Base-by-base conservation (phyloP, 2,888 invertebrate genomes). In the Apantesis nais region DNA sequence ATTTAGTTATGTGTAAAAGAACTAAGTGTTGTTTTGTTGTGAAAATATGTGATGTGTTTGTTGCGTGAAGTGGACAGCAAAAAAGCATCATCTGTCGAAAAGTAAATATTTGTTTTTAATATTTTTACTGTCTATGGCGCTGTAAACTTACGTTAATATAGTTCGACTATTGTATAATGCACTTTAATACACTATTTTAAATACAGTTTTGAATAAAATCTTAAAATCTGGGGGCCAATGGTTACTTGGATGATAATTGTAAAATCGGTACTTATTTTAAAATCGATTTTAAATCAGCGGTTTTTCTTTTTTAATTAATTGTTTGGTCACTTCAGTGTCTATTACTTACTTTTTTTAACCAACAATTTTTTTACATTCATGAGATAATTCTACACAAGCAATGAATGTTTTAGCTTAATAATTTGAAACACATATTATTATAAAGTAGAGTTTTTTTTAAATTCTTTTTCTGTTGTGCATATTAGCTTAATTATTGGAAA, bases 31-130 rank as follows among this genome's bases (percentile, higher is more conserved):
- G 78, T 82, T 86, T 74, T 76, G 83, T 82, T 83, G 82, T 82
- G 76, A 80, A 79, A 81, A 84, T 70, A 73, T 88, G 92, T 90
- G 87, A 87, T 90, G 92, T 92, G 91, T 81, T 86, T 87, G 83
- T 91, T 93, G 85, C 88, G 89, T 92, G 89, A 87, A 89, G 90
- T 90, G 85, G 81, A 82, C 85, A 73, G 82, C 81, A 86, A 80
- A 84, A 84, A 90, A 85, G 82, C 94, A 94, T 87, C 93, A 95
- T 95, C 94, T 95, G 93, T 94, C 93, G 93, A 93, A 94, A 95
- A 92, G 94, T 95, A 93, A 93, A 66, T 75, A 77, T 52, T 25
- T 84, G 65, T 60, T 61, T 34, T 29, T 60, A 8, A 8, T 58
- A 58, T 52, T 68, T 44, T 29, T 29, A 41, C 19, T 55, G 19